Conservation (phyloP, 2,888 invertebrate species). For the Nasonia oneida region DNA sequence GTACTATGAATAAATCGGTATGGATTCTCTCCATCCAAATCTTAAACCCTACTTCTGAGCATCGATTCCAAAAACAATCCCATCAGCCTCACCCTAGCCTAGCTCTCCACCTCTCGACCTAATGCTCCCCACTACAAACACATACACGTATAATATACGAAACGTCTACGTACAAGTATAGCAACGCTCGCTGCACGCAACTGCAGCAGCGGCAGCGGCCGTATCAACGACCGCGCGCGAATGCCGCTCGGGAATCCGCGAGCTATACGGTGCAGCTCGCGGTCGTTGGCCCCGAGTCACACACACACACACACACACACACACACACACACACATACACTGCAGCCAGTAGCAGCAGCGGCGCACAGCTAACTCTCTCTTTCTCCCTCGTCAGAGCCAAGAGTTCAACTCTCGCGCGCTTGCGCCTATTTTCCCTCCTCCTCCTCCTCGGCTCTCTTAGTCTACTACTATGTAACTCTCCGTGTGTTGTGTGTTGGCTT, state of each 20-base stretch:
- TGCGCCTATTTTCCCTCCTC: neutral
- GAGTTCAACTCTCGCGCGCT: neutral
- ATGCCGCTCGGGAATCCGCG: slow-evolving; percentile 12
- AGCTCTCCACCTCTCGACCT: no score
- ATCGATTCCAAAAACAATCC: no score
- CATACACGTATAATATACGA: no score
- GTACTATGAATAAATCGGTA: no score
- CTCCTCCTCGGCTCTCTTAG: neutral
- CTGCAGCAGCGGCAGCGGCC: neutral
- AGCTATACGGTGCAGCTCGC: slow-evolving; percentile 27
- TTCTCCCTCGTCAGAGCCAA: neutral
- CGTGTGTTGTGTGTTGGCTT: slow-evolving; percentile 3
- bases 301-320: neutral
- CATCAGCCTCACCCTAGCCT: no score
- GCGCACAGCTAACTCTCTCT: slow-evolving; percentile 17
- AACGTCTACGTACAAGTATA: neutral
- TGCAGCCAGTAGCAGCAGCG: neutral
- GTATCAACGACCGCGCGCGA: slow-evolving; percentile 52
- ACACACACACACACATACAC: neutral
- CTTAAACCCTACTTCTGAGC: no score
- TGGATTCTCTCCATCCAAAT: no score
- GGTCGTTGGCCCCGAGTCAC: slow-evolving; percentile 53
- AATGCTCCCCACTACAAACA: neutral
- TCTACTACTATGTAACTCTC: neutral
- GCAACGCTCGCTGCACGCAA: neutral